Evolutionary conservation across 2,113 vertebrate genomes (phyloP), one percentile per base, ranked within the genome.

Genomic region (Crocuta crocuta): DNA sequence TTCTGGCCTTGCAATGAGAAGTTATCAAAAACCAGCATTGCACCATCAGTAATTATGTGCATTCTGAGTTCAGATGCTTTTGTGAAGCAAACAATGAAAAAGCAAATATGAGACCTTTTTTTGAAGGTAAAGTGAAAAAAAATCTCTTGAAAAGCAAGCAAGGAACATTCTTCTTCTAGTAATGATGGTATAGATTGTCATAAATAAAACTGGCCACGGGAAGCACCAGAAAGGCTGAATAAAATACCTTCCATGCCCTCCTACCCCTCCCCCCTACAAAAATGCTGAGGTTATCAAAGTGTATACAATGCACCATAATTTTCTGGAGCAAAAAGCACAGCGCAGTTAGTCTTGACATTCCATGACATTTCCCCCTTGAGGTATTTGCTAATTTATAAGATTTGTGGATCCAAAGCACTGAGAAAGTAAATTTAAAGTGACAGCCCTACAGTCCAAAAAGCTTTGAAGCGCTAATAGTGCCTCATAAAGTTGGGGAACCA

Each of bases 71-170:
- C 13, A 21, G 81, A 23, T 89, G 68, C 48, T 93, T 94, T 73
- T 74, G 6, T 74, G 50, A 93, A 87, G 61, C 31, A 89, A 43
- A 65, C 23, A 50, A 19, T 96, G 58, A 85, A 78, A 78, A 48
- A 78, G 43, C 73, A 78, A 48, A 78, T 28, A 78, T 48, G 43
- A 78, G 74, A 7, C 12, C n/a, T 83, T 83, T 95, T 80, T 97
- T 95, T 53, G 9, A 97, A 93, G 58, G 45, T 31, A 85, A 92
- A 94, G 92, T 63, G 76, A 94, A 35, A 88, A 97, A 78, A 79
- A 73, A 53, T 58, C 53, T 89, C 85, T 89, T 31, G 35, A 65
- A 96, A 74, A 97, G 23, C 50, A 95, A 89, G 10, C 23, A 79
- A 26, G 8, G 5, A 48, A 21, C 58, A 96, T 88, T 71, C 28